phyloP scores from a whole-genome alignment of 2,113 vertebrate genomes.

The human region DNA sequence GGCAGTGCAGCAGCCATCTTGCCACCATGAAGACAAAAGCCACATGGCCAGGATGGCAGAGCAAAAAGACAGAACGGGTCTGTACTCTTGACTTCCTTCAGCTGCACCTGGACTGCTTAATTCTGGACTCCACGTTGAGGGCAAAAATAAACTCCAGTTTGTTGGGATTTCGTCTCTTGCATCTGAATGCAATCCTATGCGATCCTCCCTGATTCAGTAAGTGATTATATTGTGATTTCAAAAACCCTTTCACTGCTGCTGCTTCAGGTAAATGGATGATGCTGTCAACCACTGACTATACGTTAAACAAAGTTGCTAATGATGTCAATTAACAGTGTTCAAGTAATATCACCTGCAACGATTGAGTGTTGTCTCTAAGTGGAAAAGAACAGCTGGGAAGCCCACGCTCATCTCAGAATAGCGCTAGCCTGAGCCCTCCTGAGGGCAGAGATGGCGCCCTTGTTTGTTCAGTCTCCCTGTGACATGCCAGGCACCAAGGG shows the following conservation, averaged over 20 bases:
- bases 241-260: background rate
- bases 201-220: constrained; percentile 42
- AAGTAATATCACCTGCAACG: background rate
- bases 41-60: rapidly evolving
- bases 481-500: rapidly evolving
- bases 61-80: background rate
- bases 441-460: background rate
- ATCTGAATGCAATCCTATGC: constrained; percentile 40
- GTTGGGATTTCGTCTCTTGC: background rate
- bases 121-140: background rate
- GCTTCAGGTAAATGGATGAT: background rate
- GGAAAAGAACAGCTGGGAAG: background rate
- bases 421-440: background rate
- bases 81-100: background rate
- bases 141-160: background rate
- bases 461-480: background rate
- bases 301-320: constrained; percentile 7
- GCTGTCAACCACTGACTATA: background rate
- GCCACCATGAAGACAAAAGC: background rate
- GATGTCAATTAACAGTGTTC: background rate
- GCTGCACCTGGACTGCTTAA: background rate
- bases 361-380: rapidly evolving
- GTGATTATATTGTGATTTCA: constrained; percentile 50
- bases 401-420: background rate
- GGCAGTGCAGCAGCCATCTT: constrained; percentile 29